Evolutionary conservation across 2,113 vertebrate genomes (phyloP).

Genomic region (Zosterops pallidus): DNA sequence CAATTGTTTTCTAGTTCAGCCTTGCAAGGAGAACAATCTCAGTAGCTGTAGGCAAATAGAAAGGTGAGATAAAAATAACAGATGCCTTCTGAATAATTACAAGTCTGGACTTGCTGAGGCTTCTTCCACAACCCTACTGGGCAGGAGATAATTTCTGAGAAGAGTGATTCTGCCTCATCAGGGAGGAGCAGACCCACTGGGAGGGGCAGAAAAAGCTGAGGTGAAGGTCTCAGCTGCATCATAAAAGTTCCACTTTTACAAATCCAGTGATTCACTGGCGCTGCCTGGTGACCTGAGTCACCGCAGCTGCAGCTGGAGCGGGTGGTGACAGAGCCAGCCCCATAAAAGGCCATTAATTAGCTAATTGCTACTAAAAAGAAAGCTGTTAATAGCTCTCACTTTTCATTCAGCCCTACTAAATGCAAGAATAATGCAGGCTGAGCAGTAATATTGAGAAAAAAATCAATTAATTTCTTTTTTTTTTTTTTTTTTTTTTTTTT

Average conservation of each 20-base stretch:
- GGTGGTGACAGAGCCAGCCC: neutral
- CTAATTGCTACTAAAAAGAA: neutral
- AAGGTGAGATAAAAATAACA: neutral
- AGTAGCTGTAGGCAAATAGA: neutral
- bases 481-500: neutral
- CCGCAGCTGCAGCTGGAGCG: rapidly evolving
- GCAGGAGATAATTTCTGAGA: neutral
- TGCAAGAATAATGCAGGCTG: neutral
- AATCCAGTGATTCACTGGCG: constrained; percentile 14
- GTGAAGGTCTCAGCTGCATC: neutral
- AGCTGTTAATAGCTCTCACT: neutral
- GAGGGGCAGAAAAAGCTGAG: neutral
- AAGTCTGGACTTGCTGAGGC: neutral
- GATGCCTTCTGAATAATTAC: neutral
- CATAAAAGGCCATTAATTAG: neutral
- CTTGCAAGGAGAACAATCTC: neutral
- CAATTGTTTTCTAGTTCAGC: neutral
- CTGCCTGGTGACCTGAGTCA: constrained; percentile 16
- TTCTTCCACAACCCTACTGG: neutral
- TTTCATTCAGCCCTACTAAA: neutral
- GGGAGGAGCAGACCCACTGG: neutral
- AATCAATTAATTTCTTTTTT: neutral
- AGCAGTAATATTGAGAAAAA: neutral
- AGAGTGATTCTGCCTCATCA: neutral
- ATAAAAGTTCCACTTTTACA: neutral